Evolutionary conservation across 2,888 invertebrate genomes (phyloP), one percentile per base, ranked within the genome.

Genomic region (Pycnomerus fuliginosus): DNA sequence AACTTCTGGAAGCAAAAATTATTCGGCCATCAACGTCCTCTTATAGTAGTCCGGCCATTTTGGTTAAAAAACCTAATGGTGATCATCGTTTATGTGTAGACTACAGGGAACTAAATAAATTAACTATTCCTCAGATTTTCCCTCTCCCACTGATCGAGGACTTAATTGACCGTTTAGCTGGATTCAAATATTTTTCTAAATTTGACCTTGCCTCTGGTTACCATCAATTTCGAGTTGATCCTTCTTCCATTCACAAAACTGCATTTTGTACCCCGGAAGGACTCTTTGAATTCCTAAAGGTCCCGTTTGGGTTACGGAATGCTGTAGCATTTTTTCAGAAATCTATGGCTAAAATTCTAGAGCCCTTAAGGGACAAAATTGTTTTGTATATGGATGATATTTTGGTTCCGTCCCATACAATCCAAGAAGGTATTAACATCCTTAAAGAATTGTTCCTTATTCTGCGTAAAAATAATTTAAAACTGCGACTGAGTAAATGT

Each of bases 181-280:
- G 47, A 5, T 45, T 33, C 4, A 44, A 24, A 14, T 44, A 40
- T 27, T 61, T 52, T 22, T 48, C 55, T 2, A 35, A 44, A 4
- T 30, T 63, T 2, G 60, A 62, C 40, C 15, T 55, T 13, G 44
- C 43, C 3, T 27, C 33, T 3, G 64, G 61, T 1, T 67, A 52
- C 37, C 53, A 60, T 37, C 64, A 63, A 31, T 58, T 67, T 12
- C 56, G 52, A 3, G 31, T 68, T 27, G 30, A 34, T 1, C 31
- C 43, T 16, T 44, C 52, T 1, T 58, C 61, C 29, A 36, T 53
- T 3, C 39, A 39, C 1, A 59, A 61, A 24, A 65, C 59, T 1
- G 64, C 57, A 1, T 55, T 62, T 16, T 49, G 47, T 4, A 13
- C 30, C 3, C 30, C 30, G 4, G 30, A 30, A 4, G 30, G 30